phyloP scores from a whole-genome alignment of 2,797 vertebrate species.

The Cyprinodon diabolis region DNA sequence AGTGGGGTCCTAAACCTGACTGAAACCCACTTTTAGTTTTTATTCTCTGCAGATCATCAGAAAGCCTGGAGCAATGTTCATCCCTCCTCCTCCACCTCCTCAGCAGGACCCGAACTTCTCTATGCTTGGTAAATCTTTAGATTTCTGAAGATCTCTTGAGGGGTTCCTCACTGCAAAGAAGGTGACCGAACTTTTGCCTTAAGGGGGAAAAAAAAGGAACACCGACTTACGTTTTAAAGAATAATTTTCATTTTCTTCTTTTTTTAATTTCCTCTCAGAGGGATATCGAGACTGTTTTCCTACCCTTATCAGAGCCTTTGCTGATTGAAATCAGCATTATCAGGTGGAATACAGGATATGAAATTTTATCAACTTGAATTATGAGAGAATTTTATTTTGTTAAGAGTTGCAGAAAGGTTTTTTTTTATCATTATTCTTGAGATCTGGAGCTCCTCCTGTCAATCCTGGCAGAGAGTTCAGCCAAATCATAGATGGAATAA shows the following conservation, averaged over 20 bases:
- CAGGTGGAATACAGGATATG: background rate
- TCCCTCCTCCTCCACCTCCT: constrained; percentile 2
- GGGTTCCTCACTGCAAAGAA: constrained; percentile 20
- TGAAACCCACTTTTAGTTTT: background rate
- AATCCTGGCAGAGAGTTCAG: background rate
- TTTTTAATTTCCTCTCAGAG: background rate
- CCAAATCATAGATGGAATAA: constrained; percentile 13
- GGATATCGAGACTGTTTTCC: constrained; percentile 9
- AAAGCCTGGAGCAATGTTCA: background rate
- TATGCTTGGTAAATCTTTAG: background rate
- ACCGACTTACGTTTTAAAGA: background rate
- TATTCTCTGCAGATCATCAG: background rate
- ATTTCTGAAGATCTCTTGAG: background rate
- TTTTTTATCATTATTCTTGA: background rate
- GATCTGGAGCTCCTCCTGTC: background rate
- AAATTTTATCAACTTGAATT: background rate
- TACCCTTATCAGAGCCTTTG: constrained; percentile 7
- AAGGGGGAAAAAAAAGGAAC: constrained; percentile 5
- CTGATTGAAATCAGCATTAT: constrained; percentile 20
- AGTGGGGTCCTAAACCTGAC: background rate
- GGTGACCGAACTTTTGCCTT: constrained; percentile 8
- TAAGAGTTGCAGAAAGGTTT: background rate
- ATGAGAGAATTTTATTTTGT: background rate
- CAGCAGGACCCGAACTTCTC: background rate
- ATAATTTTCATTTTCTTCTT: background rate